Evolutionary conservation across 1,140 invertebrate genomes (phyloP).

Genomic region (Amyelois transitella): DNA sequence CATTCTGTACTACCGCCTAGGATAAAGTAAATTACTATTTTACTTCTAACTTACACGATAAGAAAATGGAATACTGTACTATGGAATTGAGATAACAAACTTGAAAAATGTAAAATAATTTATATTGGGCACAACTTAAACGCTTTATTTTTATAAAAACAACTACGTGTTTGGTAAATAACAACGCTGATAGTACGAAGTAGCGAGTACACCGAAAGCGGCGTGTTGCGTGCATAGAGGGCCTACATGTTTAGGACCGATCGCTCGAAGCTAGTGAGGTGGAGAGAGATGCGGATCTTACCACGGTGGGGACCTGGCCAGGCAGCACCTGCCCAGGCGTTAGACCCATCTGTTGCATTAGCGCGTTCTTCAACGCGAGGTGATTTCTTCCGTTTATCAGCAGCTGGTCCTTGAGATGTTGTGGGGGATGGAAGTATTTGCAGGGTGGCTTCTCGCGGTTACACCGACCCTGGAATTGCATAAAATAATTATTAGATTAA

Average conservation of each 20-base stretch:
- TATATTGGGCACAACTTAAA: constrained; percentile 51
- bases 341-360: constrained; percentile 96
- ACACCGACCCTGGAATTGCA: constrained; percentile 92
- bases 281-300: constrained; percentile 75
- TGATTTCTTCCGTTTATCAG: constrained; percentile 99
- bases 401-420: constrained; percentile 99
- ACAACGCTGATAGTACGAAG: constrained; percentile 42
- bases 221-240: constrained; percentile 59
- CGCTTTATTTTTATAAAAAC: constrained; percentile 28
- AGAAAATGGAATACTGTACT: constrained; percentile 22
- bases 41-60: constrained; percentile 29
- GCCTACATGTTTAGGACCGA: constrained; percentile 53
- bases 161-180: constrained; percentile 47
- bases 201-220: constrained; percentile 66
- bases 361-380: constrained; percentile 96
- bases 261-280: constrained; percentile 57
- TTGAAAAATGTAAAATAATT: constrained; percentile 5
- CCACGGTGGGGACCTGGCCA: constrained; percentile 92
- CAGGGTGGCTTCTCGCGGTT: constrained; percentile 99
- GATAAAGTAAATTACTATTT: constrained; percentile 33
- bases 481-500: not conserved
- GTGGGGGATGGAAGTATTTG: constrained; percentile 99
- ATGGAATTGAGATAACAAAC: constrained; percentile 16
- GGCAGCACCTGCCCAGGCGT: constrained; percentile 91
- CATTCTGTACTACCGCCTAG: constrained; percentile 15